phyloP scores from a whole-genome alignment of 2,888 invertebrate genomes.

The Sycophila texana region DNA sequence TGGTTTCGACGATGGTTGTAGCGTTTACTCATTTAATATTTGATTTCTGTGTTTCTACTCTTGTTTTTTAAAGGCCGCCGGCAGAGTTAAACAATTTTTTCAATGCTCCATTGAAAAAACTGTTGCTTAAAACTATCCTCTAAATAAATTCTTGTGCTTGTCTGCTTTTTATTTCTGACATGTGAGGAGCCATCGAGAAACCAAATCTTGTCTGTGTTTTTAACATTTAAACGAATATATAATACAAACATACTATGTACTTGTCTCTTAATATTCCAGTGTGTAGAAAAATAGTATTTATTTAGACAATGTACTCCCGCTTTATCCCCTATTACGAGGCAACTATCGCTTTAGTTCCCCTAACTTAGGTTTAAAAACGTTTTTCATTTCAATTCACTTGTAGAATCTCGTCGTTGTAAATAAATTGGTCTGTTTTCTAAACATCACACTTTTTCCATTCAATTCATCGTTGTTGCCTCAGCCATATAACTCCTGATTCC shows the following conservation, averaged over 20 bases:
- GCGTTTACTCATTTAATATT: background rate
- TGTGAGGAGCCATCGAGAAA: slow-evolving; percentile 44
- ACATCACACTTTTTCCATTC: slow-evolving; percentile 16
- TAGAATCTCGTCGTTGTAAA: slow-evolving; percentile 37
- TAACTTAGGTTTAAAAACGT: slow-evolving; percentile 40
- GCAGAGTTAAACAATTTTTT: background rate
- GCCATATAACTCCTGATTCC: slow-evolving; percentile 30
- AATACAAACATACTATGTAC: slow-evolving; percentile 58
- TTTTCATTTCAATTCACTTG: slow-evolving; percentile 13
- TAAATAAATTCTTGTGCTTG: slow-evolving; percentile 8
- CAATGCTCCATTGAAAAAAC: slow-evolving; percentile 4
- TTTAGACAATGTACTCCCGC: slow-evolving; percentile 67
- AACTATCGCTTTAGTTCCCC: slow-evolving; percentile 35
- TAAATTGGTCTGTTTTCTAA: slow-evolving; percentile 32
- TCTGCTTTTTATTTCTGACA: slow-evolving; percentile 16
- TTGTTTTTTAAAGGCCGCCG: background rate
- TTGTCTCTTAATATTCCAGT: slow-evolving; percentile 71
- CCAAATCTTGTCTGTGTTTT: slow-evolving; percentile 53
- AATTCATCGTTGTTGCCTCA: slow-evolving; percentile 46
- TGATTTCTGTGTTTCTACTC: background rate
- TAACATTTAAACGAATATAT: slow-evolving; percentile 54
- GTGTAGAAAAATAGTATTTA: slow-evolving; percentile 73
- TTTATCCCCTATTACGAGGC: slow-evolving; percentile 56
- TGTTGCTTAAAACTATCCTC: slow-evolving; percentile 2
- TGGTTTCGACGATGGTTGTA: slow-evolving; percentile 48